These are phyloP conservation scores for Pseudomyrmex concolor DNA, from an alignment of 1,140 invertebrate species.

Conservation along the genomic window DNA sequence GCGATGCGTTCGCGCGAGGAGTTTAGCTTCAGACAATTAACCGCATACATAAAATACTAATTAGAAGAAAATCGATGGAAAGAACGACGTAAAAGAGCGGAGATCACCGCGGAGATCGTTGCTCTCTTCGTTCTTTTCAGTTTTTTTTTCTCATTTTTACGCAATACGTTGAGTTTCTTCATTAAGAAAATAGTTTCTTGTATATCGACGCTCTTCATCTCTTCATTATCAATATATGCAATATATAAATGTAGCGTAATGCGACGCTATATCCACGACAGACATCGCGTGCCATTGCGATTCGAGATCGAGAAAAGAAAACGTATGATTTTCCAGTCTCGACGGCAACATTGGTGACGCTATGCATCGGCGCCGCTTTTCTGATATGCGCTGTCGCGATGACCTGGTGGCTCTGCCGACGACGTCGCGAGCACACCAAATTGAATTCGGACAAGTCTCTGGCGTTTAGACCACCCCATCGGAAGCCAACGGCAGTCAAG, in stretches of 20 bases:
- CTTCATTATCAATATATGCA: background rate
- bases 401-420: slow-evolving; percentile 87
- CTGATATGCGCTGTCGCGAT: slow-evolving; percentile 86
- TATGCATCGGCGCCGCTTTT: slow-evolving; percentile 87
- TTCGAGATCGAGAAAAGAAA: slow-evolving; percentile 13
- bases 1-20: background rate
- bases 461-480: slow-evolving; percentile 86
- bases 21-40: background rate
- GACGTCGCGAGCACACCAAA: slow-evolving; percentile 83
- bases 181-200: too few species aligned
- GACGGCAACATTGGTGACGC: slow-evolving; percentile 87
- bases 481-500: slow-evolving; percentile 89
- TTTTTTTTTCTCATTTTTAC: background rate
- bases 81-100: too few species aligned
- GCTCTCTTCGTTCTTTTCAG: too few species aligned
- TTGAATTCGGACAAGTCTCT: slow-evolving; percentile 86
- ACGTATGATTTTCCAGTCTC: slow-evolving; percentile 85
- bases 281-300: background rate
- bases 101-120: too few species aligned
- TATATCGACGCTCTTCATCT: background rate
- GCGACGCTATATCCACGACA: background rate
- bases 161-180: too few species aligned
- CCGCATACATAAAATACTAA: background rate
- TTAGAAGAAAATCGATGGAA: too few species aligned
- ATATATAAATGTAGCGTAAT: background rate